phyloP scores from a whole-genome alignment of 37 sponge, comb jelly and placozoan genomes.

The Axinella damicornis region DNA sequence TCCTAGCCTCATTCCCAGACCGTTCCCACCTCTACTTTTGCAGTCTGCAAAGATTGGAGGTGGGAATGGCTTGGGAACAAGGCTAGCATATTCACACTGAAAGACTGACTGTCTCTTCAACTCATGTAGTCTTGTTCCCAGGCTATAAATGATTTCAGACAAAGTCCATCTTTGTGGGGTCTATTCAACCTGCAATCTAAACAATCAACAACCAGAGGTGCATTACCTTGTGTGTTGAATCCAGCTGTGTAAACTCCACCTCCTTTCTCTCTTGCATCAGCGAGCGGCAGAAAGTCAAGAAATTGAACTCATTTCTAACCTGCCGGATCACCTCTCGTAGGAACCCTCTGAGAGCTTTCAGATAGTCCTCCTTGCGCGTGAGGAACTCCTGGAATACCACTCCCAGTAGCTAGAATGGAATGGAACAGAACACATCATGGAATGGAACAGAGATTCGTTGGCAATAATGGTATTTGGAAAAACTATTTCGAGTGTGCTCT shows the following conservation, averaged over 20 bases:
- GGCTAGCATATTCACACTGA: no score
- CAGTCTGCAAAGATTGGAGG: no score
- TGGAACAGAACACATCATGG: not conserved
- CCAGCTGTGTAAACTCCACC: conserved; percentile 41
- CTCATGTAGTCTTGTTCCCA: no score
- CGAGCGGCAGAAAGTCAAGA: conserved; percentile 64
- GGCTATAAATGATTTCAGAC: no score
- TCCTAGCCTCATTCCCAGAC: no score
- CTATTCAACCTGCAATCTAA: no score
- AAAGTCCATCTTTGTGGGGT: no score
- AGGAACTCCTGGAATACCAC: conserved; percentile 82
- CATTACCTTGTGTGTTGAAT: conserved; percentile 61
- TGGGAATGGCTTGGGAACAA: no score
- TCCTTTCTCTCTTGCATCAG: conserved; percentile 79
- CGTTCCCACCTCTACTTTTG: no score
- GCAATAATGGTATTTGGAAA: no score
- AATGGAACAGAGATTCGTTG: not conserved
- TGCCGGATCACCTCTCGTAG: conserved; percentile 86
- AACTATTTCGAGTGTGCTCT: no score
- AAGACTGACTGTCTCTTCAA: no score
- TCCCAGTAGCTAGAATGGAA: conserved; percentile 58
- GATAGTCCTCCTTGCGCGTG: conserved; percentile 78
- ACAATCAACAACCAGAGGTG: not conserved
- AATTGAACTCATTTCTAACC: conserved; percentile 82
- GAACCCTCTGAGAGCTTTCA: conserved; percentile 76